Conservation (phyloP, 2,113 vertebrate species). For the Tringa solitaria region DNA sequence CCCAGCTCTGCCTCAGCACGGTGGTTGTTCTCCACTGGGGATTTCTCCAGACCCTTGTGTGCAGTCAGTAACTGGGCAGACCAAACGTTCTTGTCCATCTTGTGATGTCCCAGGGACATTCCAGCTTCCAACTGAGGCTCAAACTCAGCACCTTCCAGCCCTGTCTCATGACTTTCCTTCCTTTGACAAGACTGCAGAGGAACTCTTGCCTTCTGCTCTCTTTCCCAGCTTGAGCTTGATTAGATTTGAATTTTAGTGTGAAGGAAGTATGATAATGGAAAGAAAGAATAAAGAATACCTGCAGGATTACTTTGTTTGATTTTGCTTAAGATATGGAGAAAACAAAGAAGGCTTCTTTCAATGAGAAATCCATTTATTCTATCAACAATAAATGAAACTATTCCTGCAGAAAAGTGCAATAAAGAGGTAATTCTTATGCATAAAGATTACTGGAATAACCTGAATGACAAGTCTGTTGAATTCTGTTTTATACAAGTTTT, state of each 20-base stretch:
- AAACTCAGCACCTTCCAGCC: neutral
- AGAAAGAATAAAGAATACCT: neutral
- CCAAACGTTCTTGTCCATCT: neutral
- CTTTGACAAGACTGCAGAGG: neutral
- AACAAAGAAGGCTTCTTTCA: neutral
- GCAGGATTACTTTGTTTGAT: neutral
- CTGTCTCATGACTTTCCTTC: neutral
- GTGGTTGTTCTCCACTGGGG: neutral
- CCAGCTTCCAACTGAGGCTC: neutral
- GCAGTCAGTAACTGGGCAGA: neutral
- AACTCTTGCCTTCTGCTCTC: neutral
- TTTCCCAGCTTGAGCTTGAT: neutral
- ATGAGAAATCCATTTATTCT: neutral
- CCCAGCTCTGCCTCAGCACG: fast-evolving
- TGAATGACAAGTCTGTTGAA: neutral
- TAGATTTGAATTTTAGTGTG: neutral
- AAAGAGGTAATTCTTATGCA: neutral
- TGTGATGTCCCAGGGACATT: neutral
- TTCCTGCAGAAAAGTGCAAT: neutral
- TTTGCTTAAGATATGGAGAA: neutral
- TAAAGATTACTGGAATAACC: neutral
- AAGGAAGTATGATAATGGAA: neutral
- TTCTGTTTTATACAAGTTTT: neutral
- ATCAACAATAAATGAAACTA: neutral
- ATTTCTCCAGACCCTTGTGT: neutral